Evolutionary conservation across 2,797 vertebrate genomes (phyloP).

Genomic region (Clarias laeviceps): DNA sequence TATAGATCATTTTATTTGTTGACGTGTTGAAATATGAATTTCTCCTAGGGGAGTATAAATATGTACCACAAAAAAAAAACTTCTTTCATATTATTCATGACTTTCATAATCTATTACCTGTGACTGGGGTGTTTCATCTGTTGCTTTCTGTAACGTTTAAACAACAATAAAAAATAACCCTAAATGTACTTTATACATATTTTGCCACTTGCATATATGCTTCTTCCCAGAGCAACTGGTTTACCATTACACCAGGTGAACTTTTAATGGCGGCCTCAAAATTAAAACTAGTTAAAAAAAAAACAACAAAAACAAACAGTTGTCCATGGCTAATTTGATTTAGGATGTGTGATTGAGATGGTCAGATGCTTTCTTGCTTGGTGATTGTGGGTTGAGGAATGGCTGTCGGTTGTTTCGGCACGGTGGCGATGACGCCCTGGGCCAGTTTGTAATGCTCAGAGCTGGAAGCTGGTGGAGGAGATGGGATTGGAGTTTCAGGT

Average conservation of each 20-base stretch:
- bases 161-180: conserved; percentile 19
- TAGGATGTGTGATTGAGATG: not conserved
- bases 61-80: conserved; percentile 35
- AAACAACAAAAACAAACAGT: not conserved
- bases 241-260: conserved; percentile 25
- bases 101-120: not conserved
- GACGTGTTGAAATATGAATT: conserved; percentile 44
- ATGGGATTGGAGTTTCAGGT: conserved; percentile 96
- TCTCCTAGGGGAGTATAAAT: conserved; percentile 47
- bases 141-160: conserved; percentile 29
- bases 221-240: conserved; percentile 22
- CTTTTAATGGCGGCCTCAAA: conserved; percentile 2
- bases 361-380: conserved; percentile 96
- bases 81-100: not conserved
- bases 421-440: conserved; percentile 88
- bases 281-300: not conserved
- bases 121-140: not conserved
- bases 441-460: conserved; percentile 96
- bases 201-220: not conserved
- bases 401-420: conserved; percentile 89
- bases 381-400: conserved; percentile 92
- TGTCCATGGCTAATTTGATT: conserved; percentile 15
- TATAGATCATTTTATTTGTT: conserved; percentile 36
- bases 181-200: conserved; percentile 5
- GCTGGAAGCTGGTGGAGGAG: conserved; percentile 88